A percentile compares a stretch with the other conserved stretches of the same genome.
phyloP scores from a whole-genome alignment of 2,797 vertebrate genomes.

The Epinephelus awoara region DNA sequence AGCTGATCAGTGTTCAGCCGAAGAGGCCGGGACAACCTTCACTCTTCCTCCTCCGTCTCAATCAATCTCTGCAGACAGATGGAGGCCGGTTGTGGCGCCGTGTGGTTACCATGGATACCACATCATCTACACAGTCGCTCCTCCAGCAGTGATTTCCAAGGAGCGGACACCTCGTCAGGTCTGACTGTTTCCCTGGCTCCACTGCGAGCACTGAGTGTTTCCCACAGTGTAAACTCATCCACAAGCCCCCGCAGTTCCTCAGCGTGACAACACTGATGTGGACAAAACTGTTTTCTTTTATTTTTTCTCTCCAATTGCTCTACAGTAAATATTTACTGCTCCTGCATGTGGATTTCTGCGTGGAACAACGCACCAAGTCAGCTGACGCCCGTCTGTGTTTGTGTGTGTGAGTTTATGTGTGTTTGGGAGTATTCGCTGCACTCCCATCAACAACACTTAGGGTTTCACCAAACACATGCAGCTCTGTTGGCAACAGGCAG shows the following conservation, averaged over 20 bases:
- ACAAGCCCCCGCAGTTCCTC: constrained; percentile 42
- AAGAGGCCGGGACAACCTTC: constrained; percentile 19
- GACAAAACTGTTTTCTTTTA: constrained; percentile 38
- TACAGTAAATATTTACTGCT: constrained; percentile 74
- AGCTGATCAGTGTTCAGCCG: not conserved
- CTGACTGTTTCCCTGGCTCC: constrained; percentile 25
- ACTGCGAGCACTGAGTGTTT: constrained; percentile 32
- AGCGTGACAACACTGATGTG: constrained; percentile 28
- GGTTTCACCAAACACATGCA: constrained; percentile 3
- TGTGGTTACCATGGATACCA: constrained; percentile 46
- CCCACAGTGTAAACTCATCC: constrained; percentile 36
- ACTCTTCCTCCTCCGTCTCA: constrained; percentile 24
- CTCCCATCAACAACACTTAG: constrained; percentile 15
- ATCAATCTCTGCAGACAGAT: constrained; percentile 46
- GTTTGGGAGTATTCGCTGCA: not conserved
- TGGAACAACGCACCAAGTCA: constrained; percentile 16
- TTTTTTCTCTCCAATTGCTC: constrained; percentile 54
- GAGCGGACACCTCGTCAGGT: constrained; percentile 29
- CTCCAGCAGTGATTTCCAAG: not conserved
- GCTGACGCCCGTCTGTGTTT: constrained; percentile 41
- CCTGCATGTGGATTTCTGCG: constrained; percentile 43
- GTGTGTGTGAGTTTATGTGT: constrained; percentile 7
- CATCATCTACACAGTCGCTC: constrained; percentile 16
- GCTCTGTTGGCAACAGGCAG: not conserved
- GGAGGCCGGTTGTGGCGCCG: constrained; percentile 11